Percentiles rank a stretch among this genome's conserved stretches.
phyloP scores from a whole-genome alignment of 1,140 invertebrate genomes.

The Delia radicum region DNA sequence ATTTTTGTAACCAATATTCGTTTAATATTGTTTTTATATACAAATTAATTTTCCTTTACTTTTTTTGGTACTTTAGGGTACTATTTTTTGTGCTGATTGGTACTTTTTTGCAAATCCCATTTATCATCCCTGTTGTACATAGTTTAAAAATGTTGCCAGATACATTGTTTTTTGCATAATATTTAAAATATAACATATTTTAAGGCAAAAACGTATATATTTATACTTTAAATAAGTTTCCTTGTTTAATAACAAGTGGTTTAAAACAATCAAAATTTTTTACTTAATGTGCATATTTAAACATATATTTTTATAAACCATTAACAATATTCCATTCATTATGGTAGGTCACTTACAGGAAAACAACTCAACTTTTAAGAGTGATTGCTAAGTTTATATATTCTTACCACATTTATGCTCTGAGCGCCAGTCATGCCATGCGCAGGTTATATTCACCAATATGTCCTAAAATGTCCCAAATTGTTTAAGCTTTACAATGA shows the following conservation, averaged over 20 bases:
- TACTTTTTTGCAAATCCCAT: no score
- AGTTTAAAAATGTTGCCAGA: not conserved
- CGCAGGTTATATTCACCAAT: not conserved
- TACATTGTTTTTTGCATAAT: not conserved
- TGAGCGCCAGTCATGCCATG: not conserved
- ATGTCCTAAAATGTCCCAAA: not conserved
- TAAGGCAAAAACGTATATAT: not conserved
- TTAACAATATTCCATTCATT: not conserved
- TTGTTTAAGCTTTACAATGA: no score
- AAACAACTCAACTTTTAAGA: not conserved
- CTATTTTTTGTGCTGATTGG: no score
- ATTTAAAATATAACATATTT: not conserved
- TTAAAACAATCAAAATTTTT: not conserved
- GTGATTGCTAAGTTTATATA: not conserved
- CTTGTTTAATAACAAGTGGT: no score
- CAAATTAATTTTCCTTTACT: no score
- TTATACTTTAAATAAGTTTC: not conserved
- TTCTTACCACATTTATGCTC: not conserved
- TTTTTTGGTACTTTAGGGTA: no score
- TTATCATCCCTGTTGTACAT: no score
- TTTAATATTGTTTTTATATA: no score
- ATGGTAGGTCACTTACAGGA: not conserved
- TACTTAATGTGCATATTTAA: not conserved
- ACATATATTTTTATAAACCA: not conserved
- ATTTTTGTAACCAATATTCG: no score